Base-by-base conservation (phyloP, 1,140 invertebrate genomes). In the Nylanderia fulva region DNA sequence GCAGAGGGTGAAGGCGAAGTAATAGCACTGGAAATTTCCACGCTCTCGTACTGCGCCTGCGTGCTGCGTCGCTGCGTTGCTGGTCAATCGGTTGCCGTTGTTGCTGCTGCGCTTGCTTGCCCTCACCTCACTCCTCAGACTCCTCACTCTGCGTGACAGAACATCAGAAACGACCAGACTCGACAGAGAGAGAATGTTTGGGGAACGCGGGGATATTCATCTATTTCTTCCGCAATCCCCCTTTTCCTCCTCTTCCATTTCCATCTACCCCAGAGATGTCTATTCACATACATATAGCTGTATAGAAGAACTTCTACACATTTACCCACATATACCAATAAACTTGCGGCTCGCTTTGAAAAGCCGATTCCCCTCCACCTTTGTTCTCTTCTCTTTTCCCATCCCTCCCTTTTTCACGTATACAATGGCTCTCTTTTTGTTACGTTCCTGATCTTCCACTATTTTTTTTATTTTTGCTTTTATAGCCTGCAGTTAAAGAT, bases 131-230 rank as follows among this genome's bases (percentile, higher is more conserved):
- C n/a, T n/a, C n/a, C n/a, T n/a, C n/a, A n/a, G n/a, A n/a, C n/a
- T n/a, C 39, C 77, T 52, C 13, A 71, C 52, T 48, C 45, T 6
- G 15, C 45, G 9, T 58, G 52, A 71, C 21, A 11, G 29, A 76
- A 88, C n/a, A 42, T 33, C 66, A 86, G 72, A 85, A 85, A 58
- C 60, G 36, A 29, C 21, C 15, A 48, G 24, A 66, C 58, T 68
- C 36, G 21, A 54, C 64, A 72, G n/a, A 45, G 52, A 69, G 77
- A 36, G 45, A 69, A 87, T 45, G 71, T 83, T 85, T 85, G 76
- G 71, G 71, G 48, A 88, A 85, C 48, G 66, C 13, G 82, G 52
- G 33, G 33, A 68, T 33, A 21, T 42, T 36, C 64, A 83, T 58
- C 42, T 63, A 88, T 27, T 60, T 76, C 15, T 56, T 24, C 27